Percentiles rank a stretch among this genome's conserved stretches.
Conservation (phyloP, 2,888 invertebrate species). For the Molorchus minor region DNA sequence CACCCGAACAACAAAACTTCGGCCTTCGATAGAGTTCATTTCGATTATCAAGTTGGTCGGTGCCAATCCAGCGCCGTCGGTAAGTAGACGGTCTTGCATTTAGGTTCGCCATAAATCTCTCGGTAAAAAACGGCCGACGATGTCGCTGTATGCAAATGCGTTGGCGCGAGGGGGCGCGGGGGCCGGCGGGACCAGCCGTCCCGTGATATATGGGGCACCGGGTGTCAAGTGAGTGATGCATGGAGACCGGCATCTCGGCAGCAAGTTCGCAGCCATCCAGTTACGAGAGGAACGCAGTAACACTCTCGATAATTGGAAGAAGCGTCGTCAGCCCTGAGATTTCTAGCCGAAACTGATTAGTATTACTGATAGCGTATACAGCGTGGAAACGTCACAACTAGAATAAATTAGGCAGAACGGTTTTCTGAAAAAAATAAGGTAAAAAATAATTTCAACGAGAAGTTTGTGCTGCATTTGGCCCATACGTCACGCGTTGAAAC, state of each 20-base stretch:
- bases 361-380: too few relatives aligned
- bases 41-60: slow-evolving; percentile 7
- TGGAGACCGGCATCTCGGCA: slow-evolving; percentile 56
- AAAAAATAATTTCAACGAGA: too few relatives aligned
- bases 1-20: too few relatives aligned
- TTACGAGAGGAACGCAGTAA: slow-evolving; percentile 41
- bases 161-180: slow-evolving; percentile 43
- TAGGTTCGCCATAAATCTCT: slow-evolving; percentile 63
- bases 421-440: too few relatives aligned
- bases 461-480: too few relatives aligned
- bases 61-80: slow-evolving; percentile 42
- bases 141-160: slow-evolving; percentile 64
- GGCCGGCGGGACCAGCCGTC: slow-evolving; percentile 48
- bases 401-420: too few relatives aligned
- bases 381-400: too few relatives aligned
- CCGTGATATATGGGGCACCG: slow-evolving; percentile 65
- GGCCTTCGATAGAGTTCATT: too few relatives aligned
- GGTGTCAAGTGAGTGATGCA: slow-evolving; percentile 66
- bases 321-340: slow-evolving; percentile 35
- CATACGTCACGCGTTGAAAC: too few relatives aligned
- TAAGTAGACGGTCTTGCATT: slow-evolving; percentile 53
- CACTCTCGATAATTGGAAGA: slow-evolving; percentile 50
- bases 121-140: slow-evolving; percentile 58
- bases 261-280: slow-evolving; percentile 38
- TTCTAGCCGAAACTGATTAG: background rate